These are phyloP conservation scores for Cistogaster globosa DNA, from an alignment of 2,888 invertebrate genomes.

Conservation along the genomic window DNA sequence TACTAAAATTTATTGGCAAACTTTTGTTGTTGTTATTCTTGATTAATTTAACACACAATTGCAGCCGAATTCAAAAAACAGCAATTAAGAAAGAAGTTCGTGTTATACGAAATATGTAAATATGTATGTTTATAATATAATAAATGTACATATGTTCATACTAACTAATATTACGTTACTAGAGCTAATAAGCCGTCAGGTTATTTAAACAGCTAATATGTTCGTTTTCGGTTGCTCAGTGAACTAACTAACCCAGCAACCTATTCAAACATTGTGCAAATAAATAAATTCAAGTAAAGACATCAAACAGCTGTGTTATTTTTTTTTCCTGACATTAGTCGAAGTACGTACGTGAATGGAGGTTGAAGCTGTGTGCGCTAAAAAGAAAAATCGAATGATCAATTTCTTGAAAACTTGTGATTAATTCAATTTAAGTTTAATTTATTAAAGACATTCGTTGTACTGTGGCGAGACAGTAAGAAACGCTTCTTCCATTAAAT, in stretches of 20 bases:
- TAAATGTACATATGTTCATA: background rate
- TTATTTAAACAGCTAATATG: constrained; percentile 34
- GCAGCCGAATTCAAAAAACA: constrained; percentile 8
- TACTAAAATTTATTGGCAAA: constrained; percentile 25
- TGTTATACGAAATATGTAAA: constrained; percentile 17
- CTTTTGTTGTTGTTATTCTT: constrained; percentile 40
- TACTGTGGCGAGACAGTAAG: constrained; percentile 51
- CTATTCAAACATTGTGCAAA: constrained; percentile 41
- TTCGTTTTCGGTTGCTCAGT: background rate
- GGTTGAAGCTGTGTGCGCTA: constrained; percentile 69
- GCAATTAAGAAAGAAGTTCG: constrained; percentile 22
- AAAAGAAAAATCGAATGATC: constrained; percentile 65
- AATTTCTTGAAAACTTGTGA: background rate
- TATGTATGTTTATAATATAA: background rate
- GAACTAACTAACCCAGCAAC: constrained; percentile 39
- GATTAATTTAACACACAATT: constrained; percentile 36
- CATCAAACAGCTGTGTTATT: constrained; percentile 58
- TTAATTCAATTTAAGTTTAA: background rate
- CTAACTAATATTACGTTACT: constrained; percentile 3
- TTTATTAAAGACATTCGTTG: constrained; percentile 45
- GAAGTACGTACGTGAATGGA: constrained; percentile 58
- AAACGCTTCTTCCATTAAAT: constrained; percentile 26
- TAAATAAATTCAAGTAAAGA: constrained; percentile 47
- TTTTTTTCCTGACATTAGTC: constrained; percentile 54
- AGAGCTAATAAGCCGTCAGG: constrained; percentile 30